Evolutionary conservation across 1,140 invertebrate genomes (phyloP).

Genomic region (Cotesia vestalis): DNA sequence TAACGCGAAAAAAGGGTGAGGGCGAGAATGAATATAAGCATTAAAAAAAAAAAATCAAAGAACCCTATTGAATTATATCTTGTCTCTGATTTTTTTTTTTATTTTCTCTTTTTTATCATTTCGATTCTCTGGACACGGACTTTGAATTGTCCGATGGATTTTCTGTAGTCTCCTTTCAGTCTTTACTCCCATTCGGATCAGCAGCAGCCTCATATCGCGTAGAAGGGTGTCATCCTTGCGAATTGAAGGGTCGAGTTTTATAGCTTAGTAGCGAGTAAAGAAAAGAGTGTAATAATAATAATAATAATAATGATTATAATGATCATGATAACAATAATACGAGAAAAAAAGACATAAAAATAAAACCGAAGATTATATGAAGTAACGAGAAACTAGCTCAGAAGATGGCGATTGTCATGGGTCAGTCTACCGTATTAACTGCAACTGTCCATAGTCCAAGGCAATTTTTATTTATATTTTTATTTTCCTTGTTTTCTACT

Average conservation of each 20-base stretch:
- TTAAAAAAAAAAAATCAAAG: too few species aligned
- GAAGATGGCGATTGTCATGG: slow-evolving; percentile 60
- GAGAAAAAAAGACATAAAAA: slow-evolving; percentile 4
- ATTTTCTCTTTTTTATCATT: too few species aligned
- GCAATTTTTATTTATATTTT: slow-evolving; percentile 53
- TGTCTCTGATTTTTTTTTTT: too few species aligned
- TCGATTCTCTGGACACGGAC: too few species aligned
- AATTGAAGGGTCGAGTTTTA: slow-evolving; percentile 59
- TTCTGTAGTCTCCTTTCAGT: not conserved
- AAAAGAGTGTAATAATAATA: not conserved
- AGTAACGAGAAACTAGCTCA: slow-evolving; percentile 57
- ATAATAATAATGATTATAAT: not conserved
- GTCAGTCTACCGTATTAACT: slow-evolving; percentile 63
- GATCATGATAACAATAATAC: not conserved
- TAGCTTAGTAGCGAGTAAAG: slow-evolving; percentile 39
- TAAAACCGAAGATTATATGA: slow-evolving; percentile 36
- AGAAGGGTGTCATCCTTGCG: slow-evolving; percentile 46
- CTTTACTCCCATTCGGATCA: not conserved
- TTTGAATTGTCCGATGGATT: not conserved
- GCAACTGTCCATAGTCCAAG: slow-evolving; percentile 61
- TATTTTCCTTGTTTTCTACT: slow-evolving; percentile 29
- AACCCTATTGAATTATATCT: too few species aligned
- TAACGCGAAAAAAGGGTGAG: too few species aligned
- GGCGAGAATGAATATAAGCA: too few species aligned
- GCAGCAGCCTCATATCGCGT: not conserved